Percentiles rank a stretch among this genome's conserved stretches.
phyloP scores from a whole-genome alignment of 2,113 vertebrate species.

The Sylvilagus bachmani region DNA sequence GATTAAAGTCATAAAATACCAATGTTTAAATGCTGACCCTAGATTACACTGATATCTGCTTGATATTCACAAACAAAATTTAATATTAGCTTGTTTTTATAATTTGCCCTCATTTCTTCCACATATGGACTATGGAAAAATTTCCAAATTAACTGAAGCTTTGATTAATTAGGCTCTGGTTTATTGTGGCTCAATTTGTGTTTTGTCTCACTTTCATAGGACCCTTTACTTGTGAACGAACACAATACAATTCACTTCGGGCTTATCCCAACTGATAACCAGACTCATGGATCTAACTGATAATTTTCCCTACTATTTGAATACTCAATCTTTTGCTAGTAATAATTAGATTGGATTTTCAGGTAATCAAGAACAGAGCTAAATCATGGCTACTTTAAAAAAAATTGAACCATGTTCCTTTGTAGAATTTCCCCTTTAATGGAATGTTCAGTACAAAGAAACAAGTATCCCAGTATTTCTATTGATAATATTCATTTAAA shows the following conservation, averaged over 20 bases:
- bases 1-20: neutral
- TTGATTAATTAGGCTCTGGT: neutral
- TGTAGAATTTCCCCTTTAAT: constrained; percentile 34
- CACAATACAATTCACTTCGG: constrained; percentile 19
- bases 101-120: constrained; percentile 44
- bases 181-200: neutral
- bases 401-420: neutral
- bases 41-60: neutral
- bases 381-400: neutral
- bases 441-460: constrained; percentile 40
- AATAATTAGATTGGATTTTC: constrained; percentile 32
- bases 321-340: neutral
- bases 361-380: constrained; percentile 23
- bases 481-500: constrained; percentile 42
- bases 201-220: neutral
- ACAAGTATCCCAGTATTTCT: constrained; percentile 22
- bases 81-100: neutral
- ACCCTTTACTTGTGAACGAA: constrained; percentile 46
- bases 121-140: neutral
- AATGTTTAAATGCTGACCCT: neutral
- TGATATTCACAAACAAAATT: constrained; percentile 43
- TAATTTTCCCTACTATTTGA: constrained; percentile 34
- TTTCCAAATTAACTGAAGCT: neutral
- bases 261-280: constrained; percentile 16
- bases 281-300: neutral